Base-by-base conservation (phyloP, 2,888 invertebrate species). In the Ptychoptera contaminata region DNA sequence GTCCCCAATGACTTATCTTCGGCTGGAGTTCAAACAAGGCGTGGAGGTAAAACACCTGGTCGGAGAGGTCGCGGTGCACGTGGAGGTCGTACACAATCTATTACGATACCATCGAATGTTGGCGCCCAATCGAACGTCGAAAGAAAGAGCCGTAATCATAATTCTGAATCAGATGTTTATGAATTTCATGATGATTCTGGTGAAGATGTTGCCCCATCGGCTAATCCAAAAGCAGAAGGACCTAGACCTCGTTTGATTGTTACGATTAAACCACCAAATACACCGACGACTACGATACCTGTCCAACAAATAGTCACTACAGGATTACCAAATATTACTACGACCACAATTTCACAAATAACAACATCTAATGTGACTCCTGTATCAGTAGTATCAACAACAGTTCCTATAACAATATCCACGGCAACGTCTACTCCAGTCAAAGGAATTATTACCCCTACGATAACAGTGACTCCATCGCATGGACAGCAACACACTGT, bases 151-250 rank as follows among this genome's bases (percentile, higher is more conserved):
- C 60, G 58, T 9, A 60, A 46, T 48, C 54, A 56, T 38, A 58
- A 45, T 42, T 49, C 52, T 10, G 59, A 60, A 47, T 77, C 82
- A 9, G 91, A 91, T 57, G 76, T 92, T 3, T 92, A 91, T 58
- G 91, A 91, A 60, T 92, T 92, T 59, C 80, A 84, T 52, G 91
- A 91, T 58, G 91, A 91, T 60, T 84, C 86, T 6, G 82, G 82
- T 36, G 90, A 91, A 56, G 84, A 85, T 57, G 71, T 68, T 14
- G 57, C 62, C 38, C 62, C 67, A 14, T 57, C 64, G 29, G 51
- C 46, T 11, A 66, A 61, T 51, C 71, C 63, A 60, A 38, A 74
- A 76, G 56, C 63, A 70, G 59, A 58, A 37, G 52, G 23, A 23
- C 23, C 57, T 45, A 72, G 86, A 16, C 86, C 86, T 0, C 70